Conservation (phyloP, 2,797 vertebrate genomes). For the Thunnus albacares region DNA sequence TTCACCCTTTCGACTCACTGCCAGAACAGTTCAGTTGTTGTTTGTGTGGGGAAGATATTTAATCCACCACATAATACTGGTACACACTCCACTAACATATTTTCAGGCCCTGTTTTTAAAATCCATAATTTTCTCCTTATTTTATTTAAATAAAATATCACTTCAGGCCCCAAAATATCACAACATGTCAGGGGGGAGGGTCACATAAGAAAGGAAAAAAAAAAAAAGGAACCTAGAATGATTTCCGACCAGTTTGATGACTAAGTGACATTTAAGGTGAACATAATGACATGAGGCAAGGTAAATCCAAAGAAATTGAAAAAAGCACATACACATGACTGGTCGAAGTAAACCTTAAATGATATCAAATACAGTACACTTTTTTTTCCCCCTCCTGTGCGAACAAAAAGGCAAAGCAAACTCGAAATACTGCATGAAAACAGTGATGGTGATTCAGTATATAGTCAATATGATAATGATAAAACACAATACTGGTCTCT, state of each 20-base stretch:
- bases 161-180: constrained; percentile 47
- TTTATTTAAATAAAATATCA: constrained; percentile 71
- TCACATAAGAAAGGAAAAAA: constrained; percentile 12
- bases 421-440: constrained; percentile 74
- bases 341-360: constrained; percentile 48
- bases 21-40: neutral
- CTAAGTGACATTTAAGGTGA: constrained; percentile 37
- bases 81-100: constrained; percentile 26
- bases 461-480: constrained; percentile 25
- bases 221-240: neutral
- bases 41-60: neutral
- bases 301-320: constrained; percentile 27
- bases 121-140: constrained; percentile 54
- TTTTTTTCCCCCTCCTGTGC: constrained; percentile 21
- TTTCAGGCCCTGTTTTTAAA: constrained; percentile 55
- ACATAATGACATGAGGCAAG: constrained; percentile 51
- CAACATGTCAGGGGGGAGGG: constrained; percentile 14
- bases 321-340: constrained; percentile 56
- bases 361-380: constrained; percentile 55
- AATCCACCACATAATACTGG: neutral
- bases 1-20: constrained; percentile 1
- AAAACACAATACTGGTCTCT: constrained; percentile 41
- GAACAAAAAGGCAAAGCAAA: constrained; percentile 62
- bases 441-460: constrained; percentile 42
- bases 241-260: constrained; percentile 43